Percentiles rank a stretch among this genome's conserved stretches.
phyloP scores from a whole-genome alignment of 2,113 vertebrate genomes.

The Cercopithecus mona region DNA sequence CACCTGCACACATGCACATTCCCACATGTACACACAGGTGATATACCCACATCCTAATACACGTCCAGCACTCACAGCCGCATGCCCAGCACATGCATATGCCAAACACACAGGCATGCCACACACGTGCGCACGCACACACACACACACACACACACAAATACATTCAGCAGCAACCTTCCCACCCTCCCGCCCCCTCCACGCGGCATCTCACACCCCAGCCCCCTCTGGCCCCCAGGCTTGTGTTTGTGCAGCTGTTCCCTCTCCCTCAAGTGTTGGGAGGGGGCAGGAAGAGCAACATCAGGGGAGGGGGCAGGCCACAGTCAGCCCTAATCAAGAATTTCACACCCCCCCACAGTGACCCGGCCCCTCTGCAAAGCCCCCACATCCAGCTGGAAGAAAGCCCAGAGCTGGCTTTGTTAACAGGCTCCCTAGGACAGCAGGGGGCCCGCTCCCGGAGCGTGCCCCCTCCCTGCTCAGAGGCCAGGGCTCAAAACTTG shows the following conservation, averaged over 20 bases:
- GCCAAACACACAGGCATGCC: no score
- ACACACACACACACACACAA: not conserved
- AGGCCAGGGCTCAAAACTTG: not conserved
- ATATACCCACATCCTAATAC: not conserved
- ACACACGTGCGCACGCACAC: fast-evolving
- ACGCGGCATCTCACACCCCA: not conserved
- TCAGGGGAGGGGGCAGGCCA: not conserved
- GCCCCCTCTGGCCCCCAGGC: not conserved
- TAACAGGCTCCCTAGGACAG: not conserved
- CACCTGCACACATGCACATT: fast-evolving
- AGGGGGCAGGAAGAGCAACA: not conserved
- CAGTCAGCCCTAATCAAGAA: conserved; percentile 30
- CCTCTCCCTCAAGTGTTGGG: not conserved
- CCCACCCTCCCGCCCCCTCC: not conserved
- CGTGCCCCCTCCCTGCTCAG: not conserved
- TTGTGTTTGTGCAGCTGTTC: conserved; percentile 66
- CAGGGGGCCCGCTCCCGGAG: not conserved
- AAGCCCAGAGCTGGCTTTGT: conserved; percentile 32
- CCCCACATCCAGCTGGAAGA: not conserved
- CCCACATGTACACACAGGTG: not conserved
- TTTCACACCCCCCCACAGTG: not conserved
- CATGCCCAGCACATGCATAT: fast-evolving
- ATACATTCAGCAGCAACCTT: fast-evolving
- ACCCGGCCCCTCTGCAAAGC: not conserved
- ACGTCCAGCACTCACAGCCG: fast-evolving